These are phyloP conservation scores for Trisateles emortualis DNA, from an alignment of 2,888 invertebrate genomes.

Conservation along the genomic window DNA sequence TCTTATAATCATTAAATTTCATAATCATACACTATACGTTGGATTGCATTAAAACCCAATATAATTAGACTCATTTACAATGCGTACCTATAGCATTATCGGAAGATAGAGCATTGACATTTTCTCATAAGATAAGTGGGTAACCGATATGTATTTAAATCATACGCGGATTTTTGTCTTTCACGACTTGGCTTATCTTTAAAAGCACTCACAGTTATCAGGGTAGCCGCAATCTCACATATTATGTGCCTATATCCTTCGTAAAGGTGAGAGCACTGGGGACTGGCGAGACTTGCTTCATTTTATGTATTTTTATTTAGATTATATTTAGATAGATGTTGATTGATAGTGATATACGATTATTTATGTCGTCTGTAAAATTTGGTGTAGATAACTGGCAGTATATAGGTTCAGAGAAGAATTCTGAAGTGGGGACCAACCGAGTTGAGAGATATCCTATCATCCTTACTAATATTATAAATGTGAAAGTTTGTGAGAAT, in stretches of 20 bases:
- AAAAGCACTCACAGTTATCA: slow-evolving; percentile 75
- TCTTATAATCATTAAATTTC: no score
- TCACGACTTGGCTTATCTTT: slow-evolving; percentile 61
- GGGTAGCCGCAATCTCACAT: slow-evolving; percentile 53
- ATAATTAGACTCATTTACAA: slow-evolving; percentile 16
- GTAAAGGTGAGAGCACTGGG: slow-evolving; percentile 40
- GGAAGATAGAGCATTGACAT: slow-evolving; percentile 43
- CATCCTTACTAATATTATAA: no score
- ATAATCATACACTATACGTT: neutral
- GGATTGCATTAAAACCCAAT: neutral
- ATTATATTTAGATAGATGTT: no score
- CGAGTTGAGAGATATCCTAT: no score
- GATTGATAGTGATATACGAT: no score
- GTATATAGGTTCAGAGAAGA: no score
- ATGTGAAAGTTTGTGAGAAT: no score
- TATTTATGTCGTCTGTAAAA: no score
- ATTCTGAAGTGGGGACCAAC: no score
- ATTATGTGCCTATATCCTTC: slow-evolving; percentile 45
- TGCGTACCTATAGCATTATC: slow-evolving; percentile 16
- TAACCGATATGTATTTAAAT: slow-evolving; percentile 60
- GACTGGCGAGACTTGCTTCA: neutral
- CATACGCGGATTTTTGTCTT: slow-evolving; percentile 68
- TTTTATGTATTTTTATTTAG: neutral
- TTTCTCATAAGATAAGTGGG: slow-evolving; percentile 46
- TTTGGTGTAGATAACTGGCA: no score